Evolutionary conservation across 2,888 invertebrate species (phyloP), one percentile per base, ranked within the genome.

Genomic region (Poecilobothrus nobilitatus): DNA sequence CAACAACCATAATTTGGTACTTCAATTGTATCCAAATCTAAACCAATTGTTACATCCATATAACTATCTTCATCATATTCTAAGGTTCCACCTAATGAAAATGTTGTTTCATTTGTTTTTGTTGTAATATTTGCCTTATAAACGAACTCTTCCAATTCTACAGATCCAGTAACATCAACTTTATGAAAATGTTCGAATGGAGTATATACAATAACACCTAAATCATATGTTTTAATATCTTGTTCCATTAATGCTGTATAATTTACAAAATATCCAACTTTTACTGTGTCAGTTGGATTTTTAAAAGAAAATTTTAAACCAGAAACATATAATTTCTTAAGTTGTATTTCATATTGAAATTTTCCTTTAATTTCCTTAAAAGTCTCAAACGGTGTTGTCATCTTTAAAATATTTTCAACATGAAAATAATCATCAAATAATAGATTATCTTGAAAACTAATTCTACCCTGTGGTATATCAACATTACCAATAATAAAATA

Each of bases 1-100:
- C 86, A 86, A 27, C 88, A 87, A 72, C 84, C 86, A 68, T 91
- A 91, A 67, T 91, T 83, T 3, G 85, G 85, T 22, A 91, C 80
- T 67, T 86, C 83, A 0, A 86, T 84, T 0, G 90, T 89, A 0
- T 86, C 85, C 1, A 91, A 80, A 72, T 87, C 84, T n/a, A 88
- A 76, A 20, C 85, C 85, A 63, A 88, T 81, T 0, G 85, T 84
- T 0, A 86, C 84, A 73, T 90, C 88, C 15, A 90, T 78, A 74
- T 87, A 88, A 5, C 85, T 86, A 53, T 53, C 53, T 18, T 88
- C 87, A 68, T 89, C 89, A 22, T 86, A 76, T 81, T 80, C 86
- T 86, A 77, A 68, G 77, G 83, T 82, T 34, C 84, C 85, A 44
- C 81, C 80, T 67, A 87, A 72, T 27, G 85, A 83, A 67, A 87